A percentile compares a stretch with the other conserved stretches of the same genome.
Conservation (phyloP, 2,113 vertebrate genomes). For the Chascanopsetta lugubris region DNA sequence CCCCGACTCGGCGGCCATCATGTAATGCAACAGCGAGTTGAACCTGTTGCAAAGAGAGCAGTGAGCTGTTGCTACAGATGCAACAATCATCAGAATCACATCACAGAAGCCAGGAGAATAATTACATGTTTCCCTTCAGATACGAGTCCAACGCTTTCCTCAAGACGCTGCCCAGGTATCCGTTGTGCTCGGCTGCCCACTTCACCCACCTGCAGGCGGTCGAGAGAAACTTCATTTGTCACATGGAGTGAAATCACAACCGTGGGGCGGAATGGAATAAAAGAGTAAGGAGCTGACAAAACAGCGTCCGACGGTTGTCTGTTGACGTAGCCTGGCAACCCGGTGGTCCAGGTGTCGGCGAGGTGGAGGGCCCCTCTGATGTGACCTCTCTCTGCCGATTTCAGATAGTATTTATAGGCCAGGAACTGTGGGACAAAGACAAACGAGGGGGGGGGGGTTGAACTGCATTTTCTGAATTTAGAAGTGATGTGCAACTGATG, state of each 20-base stretch:
- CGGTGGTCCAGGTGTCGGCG: constrained; percentile 78
- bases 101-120: background rate
- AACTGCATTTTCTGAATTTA: background rate
- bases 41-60: constrained; percentile 64
- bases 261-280: background rate
- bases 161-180: constrained; percentile 80
- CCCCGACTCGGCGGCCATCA: constrained; percentile 80
- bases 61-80: background rate
- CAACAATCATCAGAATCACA: background rate
- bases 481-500: too few species aligned
- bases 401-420: constrained; percentile 81
- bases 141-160: constrained; percentile 80
- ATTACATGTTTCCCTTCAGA: constrained; percentile 77
- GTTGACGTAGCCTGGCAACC: constrained; percentile 70
- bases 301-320: constrained; percentile 76
- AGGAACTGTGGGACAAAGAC: constrained; percentile 62
- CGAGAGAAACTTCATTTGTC: constrained; percentile 10
- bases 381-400: constrained; percentile 77
- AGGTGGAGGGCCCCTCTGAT: constrained; percentile 72
- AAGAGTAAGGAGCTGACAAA: constrained; percentile 64
- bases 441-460: too few species aligned
- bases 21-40: constrained; percentile 76
- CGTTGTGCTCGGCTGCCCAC: constrained; percentile 83
- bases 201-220: constrained; percentile 78
- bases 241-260: background rate